Evolutionary conservation across 2,797 vertebrate genomes (phyloP), one percentile per base, ranked within the genome.

Genomic region (Podargus strigoides): DNA sequence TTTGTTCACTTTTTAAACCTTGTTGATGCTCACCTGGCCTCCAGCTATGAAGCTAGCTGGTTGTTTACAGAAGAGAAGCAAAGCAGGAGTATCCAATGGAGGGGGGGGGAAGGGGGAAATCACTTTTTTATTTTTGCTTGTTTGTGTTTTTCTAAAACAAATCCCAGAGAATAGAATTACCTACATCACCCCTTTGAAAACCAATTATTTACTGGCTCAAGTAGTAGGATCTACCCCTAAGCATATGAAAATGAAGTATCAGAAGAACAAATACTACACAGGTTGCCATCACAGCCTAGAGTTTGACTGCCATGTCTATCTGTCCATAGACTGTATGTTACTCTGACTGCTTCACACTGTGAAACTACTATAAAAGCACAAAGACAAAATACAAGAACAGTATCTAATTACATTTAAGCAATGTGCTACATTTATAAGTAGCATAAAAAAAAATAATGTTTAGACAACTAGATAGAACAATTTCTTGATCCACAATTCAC

Each of bases 341-440:
- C 56, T 85, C 66, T 87, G 85, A 95, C 75, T 82, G 56, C 62
- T 93, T 92, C 72, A 80, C 95, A 87, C 94, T 69, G 32, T 32
- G 63, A 97, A 91, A 97, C 85, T 94, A 41, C 91, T 95, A 91
- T 73, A 93, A 96, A 78, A 67, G 44, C 80, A 89, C 3, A 16
- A 96, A 85, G 69, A 89, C 22, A 82, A 81, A 93, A 66, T 49
- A 90, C 27, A 53, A 86, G 78, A 74, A 95, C 87, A 96, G 89
- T 84, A 92, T 27, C 46, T 93, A 90, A 89, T 80, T 89, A 68
- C 94, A 96, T 92, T 88, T 87, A 59, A 46, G 78, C 30, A 77
- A 69, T 8, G 46, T n/a, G 28, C 13, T 34, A 49, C 44, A 36
- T 52, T 84, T 62, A 14, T 63, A 68, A 58, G 18, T 17, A 87